Percentiles rank a stretch among this genome's conserved stretches.
Evolutionary conservation across 2,797 vertebrate species (phyloP).

Genomic region (Tangara arthus): DNA sequence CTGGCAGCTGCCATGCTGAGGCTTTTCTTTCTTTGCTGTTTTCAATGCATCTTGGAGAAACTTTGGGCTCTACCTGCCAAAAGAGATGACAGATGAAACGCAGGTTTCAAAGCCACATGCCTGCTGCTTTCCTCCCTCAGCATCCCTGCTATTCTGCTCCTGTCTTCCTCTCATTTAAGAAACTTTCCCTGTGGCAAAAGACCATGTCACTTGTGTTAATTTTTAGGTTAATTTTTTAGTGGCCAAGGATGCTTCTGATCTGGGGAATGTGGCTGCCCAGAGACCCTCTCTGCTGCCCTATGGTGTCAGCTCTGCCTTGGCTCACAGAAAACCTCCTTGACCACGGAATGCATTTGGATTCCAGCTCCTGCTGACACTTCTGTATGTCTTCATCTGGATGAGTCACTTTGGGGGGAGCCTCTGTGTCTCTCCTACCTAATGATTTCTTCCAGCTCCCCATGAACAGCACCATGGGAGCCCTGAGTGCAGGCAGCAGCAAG

Average conservation of each 20-base stretch:
- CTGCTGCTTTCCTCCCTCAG: background rate
- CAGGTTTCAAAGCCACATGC: background rate
- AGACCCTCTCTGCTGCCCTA: background rate
- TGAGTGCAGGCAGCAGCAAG: background rate
- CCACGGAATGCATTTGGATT: background rate
- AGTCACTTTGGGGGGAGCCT: background rate
- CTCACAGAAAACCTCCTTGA: background rate
- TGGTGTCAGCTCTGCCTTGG: background rate
- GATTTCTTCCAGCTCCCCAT: background rate
- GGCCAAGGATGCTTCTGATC: background rate
- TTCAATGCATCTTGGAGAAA: background rate
- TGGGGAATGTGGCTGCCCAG: background rate
- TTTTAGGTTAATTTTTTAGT: background rate
- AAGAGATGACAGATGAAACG: background rate
- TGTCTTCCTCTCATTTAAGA: background rate
- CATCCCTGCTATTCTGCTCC: background rate
- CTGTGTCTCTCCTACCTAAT: background rate
- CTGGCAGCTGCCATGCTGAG: background rate
- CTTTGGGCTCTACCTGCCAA: background rate
- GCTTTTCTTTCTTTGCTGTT: background rate
- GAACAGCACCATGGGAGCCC: rapidly evolving
- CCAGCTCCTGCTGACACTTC: background rate
- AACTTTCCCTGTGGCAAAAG: background rate
- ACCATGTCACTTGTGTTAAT: background rate
- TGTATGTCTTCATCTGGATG: background rate